phyloP scores from a whole-genome alignment of 2,888 invertebrate genomes.

The Torymus auratus region DNA sequence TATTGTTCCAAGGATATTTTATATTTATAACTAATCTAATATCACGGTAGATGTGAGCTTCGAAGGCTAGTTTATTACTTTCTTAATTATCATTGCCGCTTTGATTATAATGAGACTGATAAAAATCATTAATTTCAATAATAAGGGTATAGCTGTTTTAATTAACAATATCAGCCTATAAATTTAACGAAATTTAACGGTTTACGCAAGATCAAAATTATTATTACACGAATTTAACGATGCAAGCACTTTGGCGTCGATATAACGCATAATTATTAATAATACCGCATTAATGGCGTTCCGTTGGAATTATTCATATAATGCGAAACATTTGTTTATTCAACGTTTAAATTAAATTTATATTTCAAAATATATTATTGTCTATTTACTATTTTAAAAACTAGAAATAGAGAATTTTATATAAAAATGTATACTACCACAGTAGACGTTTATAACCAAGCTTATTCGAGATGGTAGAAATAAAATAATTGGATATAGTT shows the following conservation, averaged over 20 bases:
- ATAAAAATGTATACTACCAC: too few species aligned
- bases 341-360: neutral
- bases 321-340: conserved; percentile 1
- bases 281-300: conserved; percentile 33
- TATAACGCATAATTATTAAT: conserved; percentile 44
- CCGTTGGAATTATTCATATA: conserved; percentile 29
- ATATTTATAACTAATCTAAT: too few species aligned
- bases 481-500: too few species aligned
- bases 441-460: too few species aligned
- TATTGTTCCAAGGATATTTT: too few species aligned
- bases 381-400: neutral
- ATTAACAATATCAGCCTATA: conserved; percentile 17
- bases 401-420: too few species aligned
- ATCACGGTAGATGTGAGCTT: too few species aligned
- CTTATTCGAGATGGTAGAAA: too few species aligned
- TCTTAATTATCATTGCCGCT: too few species aligned
- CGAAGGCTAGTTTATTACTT: too few species aligned
- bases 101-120: neutral
- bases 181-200: conserved; percentile 49
- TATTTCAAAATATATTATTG: neutral
- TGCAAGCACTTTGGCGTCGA: conserved; percentile 1
- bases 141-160: conserved; percentile 19
- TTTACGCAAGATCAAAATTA: conserved; percentile 35
- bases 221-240: conserved; percentile 44
- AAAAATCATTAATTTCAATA: conserved; percentile 27